Conservation (phyloP, 2,797 vertebrate species). For the Falco concolor region DNA sequence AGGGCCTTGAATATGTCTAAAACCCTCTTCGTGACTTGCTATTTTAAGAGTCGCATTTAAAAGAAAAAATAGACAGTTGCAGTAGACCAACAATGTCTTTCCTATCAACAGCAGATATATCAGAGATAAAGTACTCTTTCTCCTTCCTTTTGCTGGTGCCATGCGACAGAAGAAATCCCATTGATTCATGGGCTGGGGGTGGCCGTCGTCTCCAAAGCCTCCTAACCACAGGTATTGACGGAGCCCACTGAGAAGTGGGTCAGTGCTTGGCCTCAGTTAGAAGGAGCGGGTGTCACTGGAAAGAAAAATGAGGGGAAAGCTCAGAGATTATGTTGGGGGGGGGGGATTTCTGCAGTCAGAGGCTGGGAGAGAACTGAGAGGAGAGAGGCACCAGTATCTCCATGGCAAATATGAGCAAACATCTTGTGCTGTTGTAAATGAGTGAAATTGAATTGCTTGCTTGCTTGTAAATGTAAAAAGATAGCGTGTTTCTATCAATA, state of each 20-base stretch:
- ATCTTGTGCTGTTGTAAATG: constrained; percentile 36
- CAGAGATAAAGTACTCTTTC: neutral
- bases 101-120: constrained; percentile 25
- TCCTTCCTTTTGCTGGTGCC: neutral
- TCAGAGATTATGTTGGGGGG: neutral
- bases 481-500: constrained; percentile 57
- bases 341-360: neutral
- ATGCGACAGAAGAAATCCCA: neutral
- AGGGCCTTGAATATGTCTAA: constrained; percentile 3
- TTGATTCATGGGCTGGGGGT: constrained; percentile 46
- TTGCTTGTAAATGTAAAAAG: constrained; percentile 64
- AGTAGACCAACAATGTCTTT: constrained; percentile 37
- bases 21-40: constrained; percentile 40
- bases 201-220: neutral
- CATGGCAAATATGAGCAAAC: neutral
- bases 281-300: neutral
- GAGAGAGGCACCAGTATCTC: neutral
- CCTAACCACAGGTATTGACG: constrained; percentile 15
- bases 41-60: constrained; percentile 42
- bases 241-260: constrained; percentile 20
- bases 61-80: neutral
- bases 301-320: neutral
- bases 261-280: neutral
- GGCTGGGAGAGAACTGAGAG: neutral
- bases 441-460: constrained; percentile 43